A percentile compares a stretch with the other conserved stretches of the same genome.
These are phyloP conservation scores for Oryzias javanicus DNA, from an alignment of 2,113 vertebrate species.

Conservation along the genomic window DNA sequence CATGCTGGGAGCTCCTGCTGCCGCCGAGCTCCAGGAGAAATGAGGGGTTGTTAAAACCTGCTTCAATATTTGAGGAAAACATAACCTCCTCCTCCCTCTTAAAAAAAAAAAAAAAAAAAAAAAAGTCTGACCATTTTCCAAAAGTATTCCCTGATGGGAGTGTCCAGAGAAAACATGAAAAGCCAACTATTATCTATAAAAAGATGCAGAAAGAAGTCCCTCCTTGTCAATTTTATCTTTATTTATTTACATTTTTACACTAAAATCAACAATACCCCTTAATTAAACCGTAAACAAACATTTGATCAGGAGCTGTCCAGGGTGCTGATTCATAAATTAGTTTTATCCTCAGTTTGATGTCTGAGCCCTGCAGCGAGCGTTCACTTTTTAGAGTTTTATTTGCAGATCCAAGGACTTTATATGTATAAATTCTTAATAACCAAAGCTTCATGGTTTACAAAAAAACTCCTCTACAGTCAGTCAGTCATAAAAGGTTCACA, in stretches of 20 bases:
- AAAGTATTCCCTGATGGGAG: conserved; percentile 23
- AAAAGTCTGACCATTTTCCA: not conserved
- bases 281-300: not conserved
- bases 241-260: conserved; percentile 3
- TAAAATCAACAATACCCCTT: not conserved
- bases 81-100: conserved; percentile 9
- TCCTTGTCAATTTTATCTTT: not conserved
- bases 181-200: not conserved
- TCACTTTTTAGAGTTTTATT: not conserved
- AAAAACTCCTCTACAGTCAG: conserved; percentile 11
- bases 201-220: not conserved
- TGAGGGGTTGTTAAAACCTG: conserved; percentile 57
- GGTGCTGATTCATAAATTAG: conserved; percentile 47
- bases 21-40: conserved; percentile 40
- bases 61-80: conserved; percentile 25
- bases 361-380: not conserved
- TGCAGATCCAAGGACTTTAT: not conserved
- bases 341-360: not conserved
- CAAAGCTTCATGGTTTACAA: conserved; percentile 15
- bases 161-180: not conserved
- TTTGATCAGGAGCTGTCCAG: conserved; percentile 58
- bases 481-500: conserved; percentile 12
- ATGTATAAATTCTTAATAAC: conserved; percentile 26
- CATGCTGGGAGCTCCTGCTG: conserved; percentile 61
- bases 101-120: conserved; percentile 1